Percentiles rank a stretch among this genome's conserved stretches.
These are phyloP conservation scores for Drosophila pseudoananassae DNA, from an alignment of 1,140 invertebrate genomes.

Conservation along the genomic window DNA sequence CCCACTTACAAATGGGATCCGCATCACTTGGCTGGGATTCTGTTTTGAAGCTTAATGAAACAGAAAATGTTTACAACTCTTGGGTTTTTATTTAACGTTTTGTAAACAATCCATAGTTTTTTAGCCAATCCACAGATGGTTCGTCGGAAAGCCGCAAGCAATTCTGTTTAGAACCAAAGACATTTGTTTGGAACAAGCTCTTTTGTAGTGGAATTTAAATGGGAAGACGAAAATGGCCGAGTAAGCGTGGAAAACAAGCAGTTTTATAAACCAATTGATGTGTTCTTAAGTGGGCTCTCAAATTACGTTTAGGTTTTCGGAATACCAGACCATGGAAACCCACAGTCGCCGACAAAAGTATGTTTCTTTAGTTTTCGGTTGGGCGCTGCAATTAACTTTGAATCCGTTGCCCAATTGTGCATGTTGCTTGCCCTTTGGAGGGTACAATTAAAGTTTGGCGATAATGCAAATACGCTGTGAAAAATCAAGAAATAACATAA, in stretches of 20 bases:
- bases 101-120: slow-evolving; percentile 16
- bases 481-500: slow-evolving; percentile 47
- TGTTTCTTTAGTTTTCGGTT: slow-evolving; percentile 11
- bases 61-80: slow-evolving; percentile 1
- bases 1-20: slow-evolving; percentile 24
- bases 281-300: slow-evolving; percentile 1
- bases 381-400: slow-evolving; percentile 19
- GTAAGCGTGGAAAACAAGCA: not conserved
- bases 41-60: not conserved
- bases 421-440: slow-evolving; percentile 38
- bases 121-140: slow-evolving; percentile 22
- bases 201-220: slow-evolving; percentile 1
- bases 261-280: not conserved
- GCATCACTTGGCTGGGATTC: not conserved
- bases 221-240: too few species aligned
- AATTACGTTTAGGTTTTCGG: not conserved
- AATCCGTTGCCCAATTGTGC: slow-evolving; percentile 34
- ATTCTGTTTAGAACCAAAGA: not conserved
- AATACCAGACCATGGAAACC: not conserved
- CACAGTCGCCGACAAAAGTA: not conserved
- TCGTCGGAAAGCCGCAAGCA: not conserved
- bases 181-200: not conserved
- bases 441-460: slow-evolving; percentile 33
- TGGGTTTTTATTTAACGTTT: not conserved
- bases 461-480: slow-evolving; percentile 40